Percentiles rank a stretch among this genome's conserved stretches.
Evolutionary conservation across 2,888 invertebrate species (phyloP).

Genomic region (Eupithecia subumbrata): DNA sequence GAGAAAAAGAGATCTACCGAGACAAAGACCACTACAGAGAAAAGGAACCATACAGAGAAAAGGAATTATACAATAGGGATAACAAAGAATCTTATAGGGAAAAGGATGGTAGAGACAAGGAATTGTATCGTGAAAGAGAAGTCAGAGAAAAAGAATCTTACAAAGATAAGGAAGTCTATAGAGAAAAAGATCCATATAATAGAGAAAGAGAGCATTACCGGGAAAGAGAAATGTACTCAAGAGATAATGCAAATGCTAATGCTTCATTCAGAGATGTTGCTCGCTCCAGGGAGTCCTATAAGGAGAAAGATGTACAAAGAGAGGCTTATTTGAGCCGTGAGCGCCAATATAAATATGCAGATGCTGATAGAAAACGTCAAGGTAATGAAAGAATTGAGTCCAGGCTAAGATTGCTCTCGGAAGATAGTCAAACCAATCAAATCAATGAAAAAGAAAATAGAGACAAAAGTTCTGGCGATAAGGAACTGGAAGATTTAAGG

Average conservation of each 20-base stretch:
- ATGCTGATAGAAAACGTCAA: constrained; percentile 67
- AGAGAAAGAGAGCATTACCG: constrained; percentile 72
- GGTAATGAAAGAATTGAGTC: constrained; percentile 75
- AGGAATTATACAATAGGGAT: constrained; percentile 65
- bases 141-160: constrained; percentile 68
- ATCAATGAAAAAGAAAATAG: constrained; percentile 80
- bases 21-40: constrained; percentile 59
- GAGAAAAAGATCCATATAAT: constrained; percentile 74
- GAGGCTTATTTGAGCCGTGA: constrained; percentile 69
- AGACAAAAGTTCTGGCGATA: constrained; percentile 79
- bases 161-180: constrained; percentile 70
- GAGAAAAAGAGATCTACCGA: constrained; percentile 75
- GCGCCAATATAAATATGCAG: constrained; percentile 71
- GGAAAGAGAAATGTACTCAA: constrained; percentile 63
- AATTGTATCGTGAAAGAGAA: constrained; percentile 70
- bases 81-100: constrained; percentile 67
- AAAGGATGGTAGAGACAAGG: constrained; percentile 69
- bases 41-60: constrained; percentile 63
- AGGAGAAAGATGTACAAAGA: constrained; percentile 69
- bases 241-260: constrained; percentile 56
- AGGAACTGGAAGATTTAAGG: constrained; percentile 89
- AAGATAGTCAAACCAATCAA: constrained; percentile 69
- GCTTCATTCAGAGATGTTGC: constrained; percentile 61
- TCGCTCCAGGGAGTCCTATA: constrained; percentile 64
- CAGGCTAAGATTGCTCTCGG: constrained; percentile 69